phyloP scores from a whole-genome alignment of 1,140 invertebrate species.

The Brachionus rubens region DNA sequence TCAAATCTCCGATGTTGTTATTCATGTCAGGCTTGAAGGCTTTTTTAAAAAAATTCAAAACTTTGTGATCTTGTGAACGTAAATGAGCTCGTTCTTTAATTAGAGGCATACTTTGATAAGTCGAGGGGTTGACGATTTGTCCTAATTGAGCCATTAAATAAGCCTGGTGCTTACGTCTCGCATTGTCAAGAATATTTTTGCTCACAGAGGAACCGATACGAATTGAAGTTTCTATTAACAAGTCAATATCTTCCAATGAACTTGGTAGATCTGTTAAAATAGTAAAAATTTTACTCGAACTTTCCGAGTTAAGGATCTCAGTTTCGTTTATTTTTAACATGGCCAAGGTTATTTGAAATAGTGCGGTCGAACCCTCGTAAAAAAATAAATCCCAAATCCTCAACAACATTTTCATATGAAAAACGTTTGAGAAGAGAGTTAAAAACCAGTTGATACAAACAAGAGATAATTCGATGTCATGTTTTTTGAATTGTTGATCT shows the following conservation, averaged over 20 bases:
- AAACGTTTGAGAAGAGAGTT: conserved; percentile 92
- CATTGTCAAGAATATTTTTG: conserved; percentile 70
- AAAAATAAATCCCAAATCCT: conserved; percentile 97
- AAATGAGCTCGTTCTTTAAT: conserved; percentile 66
- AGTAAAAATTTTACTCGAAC: conserved; percentile 92
- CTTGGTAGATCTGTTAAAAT: conserved; percentile 88
- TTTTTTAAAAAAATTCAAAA: conserved; percentile 7
- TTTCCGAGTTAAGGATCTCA: conserved; percentile 51
- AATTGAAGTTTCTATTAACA: conserved; percentile 67
- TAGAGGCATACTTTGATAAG: conserved; percentile 75
- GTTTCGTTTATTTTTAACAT: conserved; percentile 83
- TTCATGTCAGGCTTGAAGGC: neutral
- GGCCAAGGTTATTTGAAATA: conserved; percentile 92
- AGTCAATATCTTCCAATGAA: conserved; percentile 83
- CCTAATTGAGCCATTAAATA: conserved; percentile 95
- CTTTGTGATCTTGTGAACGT: conserved; percentile 2
- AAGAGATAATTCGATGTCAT: conserved; percentile 87
- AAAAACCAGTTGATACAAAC: conserved; percentile 97
- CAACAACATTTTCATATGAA: conserved; percentile 92
- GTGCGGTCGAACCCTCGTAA: conserved; percentile 80
- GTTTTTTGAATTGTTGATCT: conserved; percentile 79
- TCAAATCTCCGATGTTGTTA: neutral
- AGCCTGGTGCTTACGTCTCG: conserved; percentile 82
- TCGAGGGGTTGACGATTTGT: conserved; percentile 82
- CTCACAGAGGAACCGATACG: conserved; percentile 30